Evolutionary conservation across 2,797 vertebrate species (phyloP), one percentile per base, ranked within the genome.

Genomic region (Sitta carolinensis): DNA sequence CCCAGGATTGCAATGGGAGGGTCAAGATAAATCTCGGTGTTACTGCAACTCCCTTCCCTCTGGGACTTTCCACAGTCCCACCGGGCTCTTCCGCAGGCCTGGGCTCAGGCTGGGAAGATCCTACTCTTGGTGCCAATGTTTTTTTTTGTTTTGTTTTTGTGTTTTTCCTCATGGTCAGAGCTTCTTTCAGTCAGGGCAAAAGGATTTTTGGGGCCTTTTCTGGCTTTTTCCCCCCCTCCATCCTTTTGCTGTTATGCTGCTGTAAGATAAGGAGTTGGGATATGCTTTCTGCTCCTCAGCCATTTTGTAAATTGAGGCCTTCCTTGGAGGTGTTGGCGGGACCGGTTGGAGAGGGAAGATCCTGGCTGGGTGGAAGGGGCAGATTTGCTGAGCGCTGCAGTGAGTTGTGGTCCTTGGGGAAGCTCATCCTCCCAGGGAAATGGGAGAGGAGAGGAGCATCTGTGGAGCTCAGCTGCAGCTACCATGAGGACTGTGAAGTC

Each of bases 1-100:
- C 11, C 18, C 55, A 87, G 82, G 76, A 57, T 90, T 17, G 79
- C 78, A 19, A 91, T 90, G 92, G 93, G 89, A 94, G 91, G 83
- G 83, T 94, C 91, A 59, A 42, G 87, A 93, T 29, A 42, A 87
- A 89, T 81, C 1, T 55, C 95, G 87, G 93, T 81, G 87, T 76
- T 94, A 61, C 85, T 77, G 96, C 95, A 94, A 92, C 91, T 97
- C 91, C 93, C 79, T 90, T 95, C 92, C 81, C 89, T 79, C 93
- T 93, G 91, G 90, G 96, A 91, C 89, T 93, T 95, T 48, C 84
- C 88, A 83, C 27, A 14, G 91, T 82, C 82, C 92, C 93, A 68
- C 81, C 3, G 50, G 87, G 86, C 80, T 86, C 70, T 61, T 90
- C 72, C 3, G 63, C 87, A 64, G 84, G 62, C 73, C 86, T 84